Conservation (phyloP, 2,113 vertebrate species). For the Peromyscus polionotus region DNA sequence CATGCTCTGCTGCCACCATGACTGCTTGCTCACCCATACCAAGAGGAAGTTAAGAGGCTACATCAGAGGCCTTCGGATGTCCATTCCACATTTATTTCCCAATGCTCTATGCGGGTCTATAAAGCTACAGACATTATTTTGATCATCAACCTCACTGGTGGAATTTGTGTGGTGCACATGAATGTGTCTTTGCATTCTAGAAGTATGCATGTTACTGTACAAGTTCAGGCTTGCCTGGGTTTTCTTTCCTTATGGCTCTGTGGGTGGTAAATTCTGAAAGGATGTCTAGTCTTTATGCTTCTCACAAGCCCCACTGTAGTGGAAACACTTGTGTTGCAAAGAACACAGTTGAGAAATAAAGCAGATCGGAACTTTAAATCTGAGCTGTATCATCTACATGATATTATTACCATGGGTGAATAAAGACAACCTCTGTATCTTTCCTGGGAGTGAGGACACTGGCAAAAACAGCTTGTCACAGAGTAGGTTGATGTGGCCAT, state of each 20-base stretch:
- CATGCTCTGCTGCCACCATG: rapidly evolving
- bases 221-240: background rate
- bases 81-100: background rate
- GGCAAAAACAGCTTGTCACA: background rate
- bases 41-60: rapidly evolving
- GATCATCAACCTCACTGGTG: background rate
- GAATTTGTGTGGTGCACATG: background rate
- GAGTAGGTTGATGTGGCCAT: background rate
- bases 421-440: background rate
- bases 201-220: background rate
- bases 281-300: background rate
- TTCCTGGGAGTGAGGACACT: background rate
- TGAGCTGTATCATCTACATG: background rate
- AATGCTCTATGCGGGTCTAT: background rate
- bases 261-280: background rate
- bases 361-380: background rate
- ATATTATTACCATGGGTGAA: background rate
- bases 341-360: too few relatives aligned
- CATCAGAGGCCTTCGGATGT: background rate
- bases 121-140: background rate
- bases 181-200: background rate
- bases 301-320: background rate
- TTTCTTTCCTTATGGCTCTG: background rate
- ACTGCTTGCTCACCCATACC: background rate
- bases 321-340: background rate